Conservation (phyloP, 37 sponge, comb jelly and placozoan species). For the Oopsacas minuta region DNA sequence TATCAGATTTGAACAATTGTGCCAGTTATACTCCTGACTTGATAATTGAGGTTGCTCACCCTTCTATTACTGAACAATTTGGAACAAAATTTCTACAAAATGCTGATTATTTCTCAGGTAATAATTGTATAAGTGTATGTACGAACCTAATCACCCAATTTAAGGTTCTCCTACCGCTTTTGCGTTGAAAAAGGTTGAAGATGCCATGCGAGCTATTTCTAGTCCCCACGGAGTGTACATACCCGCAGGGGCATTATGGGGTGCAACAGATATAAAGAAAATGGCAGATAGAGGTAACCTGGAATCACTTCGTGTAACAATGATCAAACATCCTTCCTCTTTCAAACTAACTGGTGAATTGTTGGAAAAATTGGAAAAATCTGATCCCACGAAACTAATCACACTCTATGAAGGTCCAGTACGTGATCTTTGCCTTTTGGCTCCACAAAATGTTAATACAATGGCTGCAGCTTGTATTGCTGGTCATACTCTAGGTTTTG, state of each 20-base stretch:
- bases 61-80: conserved; percentile 54
- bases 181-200: conserved; percentile 38
- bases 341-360: conserved; percentile 62
- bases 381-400: conserved; percentile 17
- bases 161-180: conserved; percentile 84
- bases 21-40: conserved; percentile 50
- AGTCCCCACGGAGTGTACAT: conserved; percentile 60
- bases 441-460: conserved; percentile 64
- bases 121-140: too few relatives aligned
- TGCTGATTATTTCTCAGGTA: conserved; percentile 62
- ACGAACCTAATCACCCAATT: too few relatives aligned
- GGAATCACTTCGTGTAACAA: conserved; percentile 67
- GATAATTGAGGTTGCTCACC: conserved; percentile 88
- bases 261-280: conserved; percentile 70
- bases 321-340: conserved; percentile 79
- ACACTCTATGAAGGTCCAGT: conserved; percentile 75
- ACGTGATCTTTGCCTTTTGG: conserved; percentile 69
- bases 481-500: conserved; percentile 32
- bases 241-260: conserved; percentile 81
- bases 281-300: conserved; percentile 84
- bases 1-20: conserved; percentile 40
- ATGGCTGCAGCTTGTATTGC: conserved; percentile 87
- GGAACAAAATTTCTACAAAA: conserved; percentile 46
- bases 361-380: conserved; percentile 34
- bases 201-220: conserved; percentile 23